Evolutionary conservation across 2,888 invertebrate species (phyloP), one percentile per base, ranked within the genome.

Genomic region (Cheilosia vernalis): DNA sequence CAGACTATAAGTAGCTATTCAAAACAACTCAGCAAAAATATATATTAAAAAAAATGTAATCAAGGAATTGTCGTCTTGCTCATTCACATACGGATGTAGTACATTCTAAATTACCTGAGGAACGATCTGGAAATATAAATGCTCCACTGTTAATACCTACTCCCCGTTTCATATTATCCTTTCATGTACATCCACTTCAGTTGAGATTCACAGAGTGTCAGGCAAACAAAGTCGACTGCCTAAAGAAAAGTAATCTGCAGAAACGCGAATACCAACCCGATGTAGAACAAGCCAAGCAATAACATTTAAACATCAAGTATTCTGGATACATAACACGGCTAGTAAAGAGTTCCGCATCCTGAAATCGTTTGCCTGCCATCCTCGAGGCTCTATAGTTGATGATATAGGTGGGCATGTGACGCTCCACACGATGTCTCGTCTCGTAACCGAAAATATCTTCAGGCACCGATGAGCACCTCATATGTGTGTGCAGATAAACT

Each of bases 231-330:
- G 42, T 56, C 17, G 58, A 47, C 61, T 47, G 13, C 19, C 19
- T 13, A 47, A 42, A 76, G 24, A 70, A 30, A 61, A 63, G 44
- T 69, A 63, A 83, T 80, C 67, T 53, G 21, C 58, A 69, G 27
- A 63, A 37, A 58, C 49, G 67, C 72, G 67, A 72, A 85, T 81
- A 47, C 81, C 81, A 76, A 55, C 42, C 44, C 70, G 66, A 70
- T 85, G 81, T 85, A 61, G 56, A 72, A 77, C 81, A 84, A 76
- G 79, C 73, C 74, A 63, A 63, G 85, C 85, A 85, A 85, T 85
- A 85, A 85, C 85, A 81, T 85, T 30, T 64, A 66, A 76, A 60
- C 61, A 66, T 70, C 74, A 61, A 66, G n/a, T n/a, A n/a, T n/a
- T n/a, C n/a, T n/a, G 76, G 64, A 84, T 60, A 84, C 61, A 84